Conservation (phyloP, 1,140 invertebrate species). For the Ceratosolen fusciceps region DNA sequence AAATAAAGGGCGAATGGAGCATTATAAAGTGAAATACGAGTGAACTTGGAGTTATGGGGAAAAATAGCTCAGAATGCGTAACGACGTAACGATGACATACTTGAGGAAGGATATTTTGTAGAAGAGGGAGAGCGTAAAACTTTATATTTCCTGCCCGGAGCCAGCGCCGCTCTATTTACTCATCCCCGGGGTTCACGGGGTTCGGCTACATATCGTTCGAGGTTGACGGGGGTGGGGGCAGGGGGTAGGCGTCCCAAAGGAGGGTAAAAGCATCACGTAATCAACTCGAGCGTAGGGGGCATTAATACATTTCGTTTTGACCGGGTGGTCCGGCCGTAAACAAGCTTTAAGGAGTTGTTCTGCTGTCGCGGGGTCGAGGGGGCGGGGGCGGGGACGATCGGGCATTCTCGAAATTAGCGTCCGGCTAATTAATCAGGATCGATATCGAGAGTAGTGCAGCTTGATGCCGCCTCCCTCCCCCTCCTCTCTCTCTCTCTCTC, state of each 20-base stretch:
- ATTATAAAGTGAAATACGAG: neutral
- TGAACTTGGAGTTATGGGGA: no score
- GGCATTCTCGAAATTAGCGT: neutral
- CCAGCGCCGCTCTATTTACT: neutral
- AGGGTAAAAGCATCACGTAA: neutral
- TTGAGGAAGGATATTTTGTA: conserved; percentile 18
- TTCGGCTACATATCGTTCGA: neutral
- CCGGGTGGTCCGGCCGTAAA: neutral
- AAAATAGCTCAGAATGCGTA: neutral
- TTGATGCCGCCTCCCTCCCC: no score
- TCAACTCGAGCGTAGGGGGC: neutral
- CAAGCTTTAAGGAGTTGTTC: neutral
- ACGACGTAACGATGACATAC: conserved; percentile 15
- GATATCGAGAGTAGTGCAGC: conserved; percentile 14
- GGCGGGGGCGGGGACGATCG: no score
- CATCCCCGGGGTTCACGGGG: no score
- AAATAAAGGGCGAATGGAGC: neutral
- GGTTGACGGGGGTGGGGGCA: neutral
- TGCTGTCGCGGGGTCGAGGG: no score
- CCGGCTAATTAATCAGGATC: conserved; percentile 7
- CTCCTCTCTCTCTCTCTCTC: no score
- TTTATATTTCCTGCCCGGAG: conserved; percentile 29
- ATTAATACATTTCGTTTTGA: conserved; percentile 16
- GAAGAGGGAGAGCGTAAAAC: conserved; percentile 5
- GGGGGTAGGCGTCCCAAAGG: neutral